Conservation (phyloP, 2,888 invertebrate genomes). For the Theodoxus fluviatilis region DNA sequence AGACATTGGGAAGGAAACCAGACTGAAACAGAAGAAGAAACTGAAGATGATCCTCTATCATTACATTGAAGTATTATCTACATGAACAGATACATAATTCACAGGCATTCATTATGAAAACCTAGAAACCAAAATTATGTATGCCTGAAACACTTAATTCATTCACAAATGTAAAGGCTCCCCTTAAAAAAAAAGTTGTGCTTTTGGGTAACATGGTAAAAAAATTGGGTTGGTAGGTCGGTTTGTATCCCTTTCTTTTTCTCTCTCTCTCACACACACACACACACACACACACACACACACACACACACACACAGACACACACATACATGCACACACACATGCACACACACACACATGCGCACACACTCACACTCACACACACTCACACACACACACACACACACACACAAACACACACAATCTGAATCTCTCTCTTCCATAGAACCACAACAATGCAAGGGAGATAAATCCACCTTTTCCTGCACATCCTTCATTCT, state of each 20-base stretch:
- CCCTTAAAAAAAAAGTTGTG: not conserved
- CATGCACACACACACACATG: not conserved
- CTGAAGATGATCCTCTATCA: too few relatives aligned
- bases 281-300: conserved; percentile 16
- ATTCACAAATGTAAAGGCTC: not conserved
- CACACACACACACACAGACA: conserved; percentile 7
- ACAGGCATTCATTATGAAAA: too few relatives aligned
- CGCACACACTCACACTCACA: conserved; percentile 10
- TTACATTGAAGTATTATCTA: too few relatives aligned
- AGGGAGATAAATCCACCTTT: conserved; percentile 35
- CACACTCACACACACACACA: not conserved
- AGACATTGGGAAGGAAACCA: conserved; percentile 55
- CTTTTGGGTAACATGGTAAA: too few relatives aligned
- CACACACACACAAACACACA: not conserved
- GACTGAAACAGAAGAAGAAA: conserved; percentile 37
- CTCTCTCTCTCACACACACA: not conserved
- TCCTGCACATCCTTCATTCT: conserved; percentile 36
- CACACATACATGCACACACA: not conserved
- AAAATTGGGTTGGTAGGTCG: too few relatives aligned
- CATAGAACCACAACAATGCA: not conserved
- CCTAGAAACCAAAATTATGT: too few relatives aligned
- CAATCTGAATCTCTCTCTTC: not conserved
- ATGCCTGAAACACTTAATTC: too few relatives aligned
- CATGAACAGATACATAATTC: too few relatives aligned
- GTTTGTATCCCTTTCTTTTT: not conserved